Evolutionary conservation across 2,888 invertebrate species (phyloP).

Genomic region (Archips xylosteana): DNA sequence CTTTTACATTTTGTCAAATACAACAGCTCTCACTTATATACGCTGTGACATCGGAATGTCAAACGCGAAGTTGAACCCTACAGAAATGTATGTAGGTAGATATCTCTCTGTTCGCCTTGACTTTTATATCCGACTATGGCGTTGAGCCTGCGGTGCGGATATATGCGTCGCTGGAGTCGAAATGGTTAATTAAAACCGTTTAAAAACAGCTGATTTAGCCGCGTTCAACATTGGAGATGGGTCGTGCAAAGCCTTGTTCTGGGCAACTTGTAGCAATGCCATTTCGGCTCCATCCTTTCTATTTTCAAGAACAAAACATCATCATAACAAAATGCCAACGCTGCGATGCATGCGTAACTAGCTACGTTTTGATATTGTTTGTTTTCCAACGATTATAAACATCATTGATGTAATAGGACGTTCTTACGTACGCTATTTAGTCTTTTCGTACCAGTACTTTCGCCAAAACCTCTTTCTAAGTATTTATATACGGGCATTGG

Average conservation of each 20-base stretch:
- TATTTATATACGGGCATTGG: too few relatives aligned
- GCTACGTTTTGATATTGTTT: not conserved
- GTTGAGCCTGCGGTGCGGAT: too few relatives aligned
- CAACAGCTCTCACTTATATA: too few relatives aligned
- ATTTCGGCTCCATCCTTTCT: slow-evolving; percentile 28
- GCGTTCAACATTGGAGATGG: slow-evolving; percentile 23
- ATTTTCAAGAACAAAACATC: slow-evolving; percentile 28
- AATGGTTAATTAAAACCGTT: not conserved
- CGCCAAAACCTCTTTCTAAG: too few relatives aligned
- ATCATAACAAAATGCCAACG: slow-evolving; percentile 16
- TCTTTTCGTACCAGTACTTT: not conserved
- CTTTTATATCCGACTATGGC: too few relatives aligned
- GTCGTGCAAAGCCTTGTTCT: slow-evolving; percentile 19
- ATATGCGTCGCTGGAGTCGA: too few relatives aligned
- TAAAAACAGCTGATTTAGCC: not conserved
- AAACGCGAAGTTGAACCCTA: too few relatives aligned
- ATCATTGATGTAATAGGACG: not conserved
- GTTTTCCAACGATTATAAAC: not conserved
- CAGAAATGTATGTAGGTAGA: too few relatives aligned
- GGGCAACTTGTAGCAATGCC: slow-evolving; percentile 24
- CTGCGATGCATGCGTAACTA: slow-evolving; percentile 6
- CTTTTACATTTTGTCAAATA: too few relatives aligned
- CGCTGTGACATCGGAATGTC: too few relatives aligned
- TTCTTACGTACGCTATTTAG: not conserved
- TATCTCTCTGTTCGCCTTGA: too few relatives aligned